A percentile compares a stretch with the other conserved stretches of the same genome.
phyloP scores from a whole-genome alignment of 1,140 invertebrate genomes.

The Centruroides sculpturatus region DNA sequence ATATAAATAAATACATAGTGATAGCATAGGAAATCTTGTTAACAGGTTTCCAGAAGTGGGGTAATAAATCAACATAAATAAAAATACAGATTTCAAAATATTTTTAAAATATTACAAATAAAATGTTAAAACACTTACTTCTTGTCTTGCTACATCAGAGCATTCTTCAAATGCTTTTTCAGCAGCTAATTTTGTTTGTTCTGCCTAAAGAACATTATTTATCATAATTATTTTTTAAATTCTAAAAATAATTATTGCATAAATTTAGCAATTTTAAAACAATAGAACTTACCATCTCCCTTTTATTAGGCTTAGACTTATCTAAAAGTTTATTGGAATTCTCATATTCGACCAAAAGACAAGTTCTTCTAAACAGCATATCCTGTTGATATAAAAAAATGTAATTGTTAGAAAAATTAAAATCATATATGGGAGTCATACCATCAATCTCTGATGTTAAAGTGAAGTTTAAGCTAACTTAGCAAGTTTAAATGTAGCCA shows the following conservation, averaged over 20 bases:
- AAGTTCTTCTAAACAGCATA: slow-evolving; percentile 32
- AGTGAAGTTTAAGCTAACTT: too few relatives aligned
- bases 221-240: too few relatives aligned
- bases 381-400: slow-evolving; percentile 17
- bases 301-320: slow-evolving; percentile 32
- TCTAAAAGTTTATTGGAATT: slow-evolving; percentile 30
- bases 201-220: slow-evolving; percentile 11
- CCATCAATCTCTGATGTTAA: too few relatives aligned
- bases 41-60: background rate
- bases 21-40: too few relatives aligned
- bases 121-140: slow-evolving; percentile 5
- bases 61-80: background rate
- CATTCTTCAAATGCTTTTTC: slow-evolving; percentile 22
- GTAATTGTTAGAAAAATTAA: too few relatives aligned
- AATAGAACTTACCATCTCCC: slow-evolving; percentile 26
- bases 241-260: too few relatives aligned
- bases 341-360: slow-evolving; percentile 33
- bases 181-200: slow-evolving; percentile 18
- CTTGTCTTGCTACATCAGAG: slow-evolving; percentile 18
- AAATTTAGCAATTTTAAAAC: too few relatives aligned
- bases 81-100: background rate
- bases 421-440: too few relatives aligned
- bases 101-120: background rate
- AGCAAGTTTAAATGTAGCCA: too few relatives aligned
- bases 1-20: too few relatives aligned